Percentiles rank a stretch among this genome's conserved stretches.
phyloP scores from a whole-genome alignment of 2,888 invertebrate species.

The Branchipolynoe longqiensis region DNA sequence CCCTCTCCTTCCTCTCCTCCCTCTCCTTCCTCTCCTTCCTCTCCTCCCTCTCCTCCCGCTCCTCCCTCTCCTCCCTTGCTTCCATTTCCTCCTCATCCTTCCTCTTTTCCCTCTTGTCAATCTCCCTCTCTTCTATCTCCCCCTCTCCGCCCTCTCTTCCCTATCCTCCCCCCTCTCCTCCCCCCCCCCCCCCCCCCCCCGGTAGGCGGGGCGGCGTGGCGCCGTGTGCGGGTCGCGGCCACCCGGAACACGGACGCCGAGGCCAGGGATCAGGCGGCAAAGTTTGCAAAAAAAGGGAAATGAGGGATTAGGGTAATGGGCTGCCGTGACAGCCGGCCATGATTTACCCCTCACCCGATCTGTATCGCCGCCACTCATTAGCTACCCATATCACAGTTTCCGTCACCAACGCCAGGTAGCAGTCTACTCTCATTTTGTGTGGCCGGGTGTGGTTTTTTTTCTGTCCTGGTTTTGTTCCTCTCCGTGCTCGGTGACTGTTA shows the following conservation, averaged over 20 bases:
- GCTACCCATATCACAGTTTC: conserved; percentile 31
- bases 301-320: conserved; percentile 54
- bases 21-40: too few relatives aligned
- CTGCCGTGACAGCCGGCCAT: conserved; percentile 32
- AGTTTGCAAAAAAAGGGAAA: conserved; percentile 48
- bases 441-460: neutral
- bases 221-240: neutral
- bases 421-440: neutral
- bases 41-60: too few relatives aligned
- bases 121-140: too few relatives aligned
- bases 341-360: conserved; percentile 43
- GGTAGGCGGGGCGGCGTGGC: neutral
- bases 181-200: neutral
- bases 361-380: conserved; percentile 42
- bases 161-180: conserved; percentile 25
- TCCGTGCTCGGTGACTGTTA: too few relatives aligned
- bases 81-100: too few relatives aligned
- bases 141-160: too few relatives aligned
- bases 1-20: too few relatives aligned
- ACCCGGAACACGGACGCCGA: conserved; percentile 18
- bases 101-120: too few relatives aligned
- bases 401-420: conserved; percentile 45
- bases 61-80: too few relatives aligned
- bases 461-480: neutral
- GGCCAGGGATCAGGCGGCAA: conserved; percentile 11